Base-by-base conservation (phyloP, 2,797 vertebrate species). In the Sebastes cheni region DNA sequence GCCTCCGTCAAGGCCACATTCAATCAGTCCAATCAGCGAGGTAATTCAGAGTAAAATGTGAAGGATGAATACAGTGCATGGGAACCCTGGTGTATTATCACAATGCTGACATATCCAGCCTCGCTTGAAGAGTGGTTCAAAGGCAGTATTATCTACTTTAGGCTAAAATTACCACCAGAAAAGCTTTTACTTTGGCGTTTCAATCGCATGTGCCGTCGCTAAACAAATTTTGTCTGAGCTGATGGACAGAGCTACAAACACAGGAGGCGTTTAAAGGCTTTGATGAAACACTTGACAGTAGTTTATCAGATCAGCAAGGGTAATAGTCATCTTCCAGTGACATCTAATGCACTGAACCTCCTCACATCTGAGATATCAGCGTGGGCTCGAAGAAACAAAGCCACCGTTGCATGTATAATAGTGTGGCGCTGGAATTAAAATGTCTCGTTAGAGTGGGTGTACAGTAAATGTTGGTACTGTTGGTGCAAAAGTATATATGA, bases 11-110 rank as follows among this genome's bases (percentile, higher is more conserved):
- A 75, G 85, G 81, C 72, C 67, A 68, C 80, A 85, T 91, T 94
- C 92, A 85, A 90, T 93, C 90, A 93, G 83, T 86, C 77, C 82
- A 81, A 85, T 92, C 87, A 92, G 72, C 64, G 50, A 87, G 80
- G 86, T 91, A 88, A 92, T 92, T 91, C 84, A 75, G 61, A 89
- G 83, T 84, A 84, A 91, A 93, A 92, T 85, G 87, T 90, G 75
- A 92, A 86, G 86, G 82, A 83, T 88, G 84, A 90, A 93, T 83
- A 83, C 69, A 73, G 77, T 59, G 71, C 64, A 75, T 93, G 93
- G 89, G 86, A 84, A 78, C 89, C 82, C 78, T 93, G 75, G 58
- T 83, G 6, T 56, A 42, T 66, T 89, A 93, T 91, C 55, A 79
- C 60, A 70, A 74, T 72, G 71, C 69, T 52, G 80, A 81, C 73